These are phyloP conservation scores for Fundulus diaphanus DNA, from an alignment of 2,797 vertebrate genomes.

Conservation along the genomic window DNA sequence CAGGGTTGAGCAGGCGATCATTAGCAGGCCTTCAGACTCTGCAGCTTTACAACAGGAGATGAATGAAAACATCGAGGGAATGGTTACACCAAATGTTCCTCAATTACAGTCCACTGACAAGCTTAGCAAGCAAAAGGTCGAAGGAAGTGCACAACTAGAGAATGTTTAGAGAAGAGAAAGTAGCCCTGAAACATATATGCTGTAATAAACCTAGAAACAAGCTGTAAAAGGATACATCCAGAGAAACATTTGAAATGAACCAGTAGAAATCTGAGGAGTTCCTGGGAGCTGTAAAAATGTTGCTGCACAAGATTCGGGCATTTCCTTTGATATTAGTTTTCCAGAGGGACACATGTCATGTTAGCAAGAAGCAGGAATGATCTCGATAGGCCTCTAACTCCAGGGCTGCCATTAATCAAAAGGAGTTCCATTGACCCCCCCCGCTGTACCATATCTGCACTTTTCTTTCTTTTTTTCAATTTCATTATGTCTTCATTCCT, in stretches of 20 bases:
- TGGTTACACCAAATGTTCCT: constrained; percentile 66
- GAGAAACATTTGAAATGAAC: constrained; percentile 35
- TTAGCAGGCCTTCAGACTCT: constrained; percentile 70
- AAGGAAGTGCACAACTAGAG: constrained; percentile 52
- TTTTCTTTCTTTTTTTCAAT: constrained; percentile 4
- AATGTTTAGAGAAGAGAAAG: constrained; percentile 33
- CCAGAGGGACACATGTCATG: constrained; percentile 53
- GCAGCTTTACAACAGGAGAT: constrained; percentile 78
- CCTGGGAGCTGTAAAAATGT: constrained; percentile 38
- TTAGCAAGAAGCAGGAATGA: constrained; percentile 43
- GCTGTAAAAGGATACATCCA: constrained; percentile 27
- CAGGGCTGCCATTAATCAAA: constrained; percentile 59
- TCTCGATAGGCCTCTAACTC: constrained; percentile 54
- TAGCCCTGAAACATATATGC: constrained; percentile 33
- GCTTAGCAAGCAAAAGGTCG: constrained; percentile 57
- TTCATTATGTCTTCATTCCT: neutral
- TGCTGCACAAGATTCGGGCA: constrained; percentile 33
- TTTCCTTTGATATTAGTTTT: constrained; percentile 57
- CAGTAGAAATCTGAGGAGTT: constrained; percentile 19
- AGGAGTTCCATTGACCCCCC: constrained; percentile 56
- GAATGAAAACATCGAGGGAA: constrained; percentile 62
- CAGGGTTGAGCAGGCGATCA: constrained; percentile 68
- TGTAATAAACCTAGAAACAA: constrained; percentile 37
- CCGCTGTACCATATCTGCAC: constrained; percentile 13
- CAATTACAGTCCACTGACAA: constrained; percentile 66